A percentile compares a stretch with the other conserved stretches of the same genome.
These are phyloP conservation scores for Vesta saturnalis DNA, from an alignment of 2,888 invertebrate genomes.

Conservation along the genomic window DNA sequence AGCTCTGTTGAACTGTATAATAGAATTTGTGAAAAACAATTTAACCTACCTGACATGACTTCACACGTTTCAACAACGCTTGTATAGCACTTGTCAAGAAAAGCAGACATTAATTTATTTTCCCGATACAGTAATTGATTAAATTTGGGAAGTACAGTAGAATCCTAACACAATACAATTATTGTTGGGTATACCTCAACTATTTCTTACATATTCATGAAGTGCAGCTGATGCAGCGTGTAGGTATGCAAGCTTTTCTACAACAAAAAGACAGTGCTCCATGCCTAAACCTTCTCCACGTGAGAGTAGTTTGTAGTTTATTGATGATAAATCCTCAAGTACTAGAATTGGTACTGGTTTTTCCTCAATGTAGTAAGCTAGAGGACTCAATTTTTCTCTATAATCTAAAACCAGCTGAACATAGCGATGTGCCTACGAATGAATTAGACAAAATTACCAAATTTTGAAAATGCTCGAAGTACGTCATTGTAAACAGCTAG, in stretches of 20 bases:
- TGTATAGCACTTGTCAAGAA: too few species aligned
- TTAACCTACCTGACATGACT: too few species aligned
- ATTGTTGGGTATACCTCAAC: too few species aligned
- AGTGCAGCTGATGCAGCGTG: conserved; percentile 68
- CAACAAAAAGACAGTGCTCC: conserved; percentile 63
- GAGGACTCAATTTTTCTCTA: neutral
- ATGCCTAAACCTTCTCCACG: conserved; percentile 66
- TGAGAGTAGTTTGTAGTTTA: conserved; percentile 65
- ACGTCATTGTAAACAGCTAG: too few species aligned
- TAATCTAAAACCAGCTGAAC: neutral
- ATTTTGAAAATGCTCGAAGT: neutral
- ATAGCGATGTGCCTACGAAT: too few species aligned
- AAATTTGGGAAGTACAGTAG: too few species aligned
- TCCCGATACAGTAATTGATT: too few species aligned
- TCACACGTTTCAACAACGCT: too few species aligned
- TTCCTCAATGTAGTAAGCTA: neutral
- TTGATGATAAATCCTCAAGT: conserved; percentile 67
- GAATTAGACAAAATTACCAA: neutral
- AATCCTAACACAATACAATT: too few species aligned
- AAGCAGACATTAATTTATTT: too few species aligned
- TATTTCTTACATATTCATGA: conserved; percentile 62
- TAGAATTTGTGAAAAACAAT: too few species aligned
- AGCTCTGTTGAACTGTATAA: too few species aligned
- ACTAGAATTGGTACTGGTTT: conserved; percentile 58
- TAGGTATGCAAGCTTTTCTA: conserved; percentile 65